Conservation (phyloP, 2,888 invertebrate species). For the Sarcophaga variegata region DNA sequence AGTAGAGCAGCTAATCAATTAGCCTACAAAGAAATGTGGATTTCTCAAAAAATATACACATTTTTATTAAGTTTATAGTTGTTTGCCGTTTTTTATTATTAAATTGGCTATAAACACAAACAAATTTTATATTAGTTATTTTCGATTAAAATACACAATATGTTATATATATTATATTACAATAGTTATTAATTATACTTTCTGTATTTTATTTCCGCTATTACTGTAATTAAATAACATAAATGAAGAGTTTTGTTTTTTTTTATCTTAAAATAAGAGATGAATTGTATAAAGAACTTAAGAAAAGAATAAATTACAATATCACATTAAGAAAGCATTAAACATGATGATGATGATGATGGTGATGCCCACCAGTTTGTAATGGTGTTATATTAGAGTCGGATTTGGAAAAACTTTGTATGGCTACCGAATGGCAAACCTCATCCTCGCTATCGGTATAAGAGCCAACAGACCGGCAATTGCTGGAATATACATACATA, state of each 20-base stretch:
- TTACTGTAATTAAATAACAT: conserved; percentile 44
- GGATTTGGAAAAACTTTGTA: conserved; percentile 76
- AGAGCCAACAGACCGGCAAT: conserved; percentile 80
- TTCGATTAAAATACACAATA: conserved; percentile 59
- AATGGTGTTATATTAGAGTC: conserved; percentile 76
- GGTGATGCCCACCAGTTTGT: conserved; percentile 50
- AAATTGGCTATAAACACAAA: conserved; percentile 66
- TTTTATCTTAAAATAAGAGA: not conserved
- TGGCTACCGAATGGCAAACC: conserved; percentile 65
- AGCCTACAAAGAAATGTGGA: no score
- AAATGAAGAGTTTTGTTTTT: conserved; percentile 45
- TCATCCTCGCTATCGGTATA: conserved; percentile 79
- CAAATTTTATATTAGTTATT: conserved; percentile 53
- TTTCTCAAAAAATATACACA: no score
- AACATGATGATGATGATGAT: conserved; percentile 48
- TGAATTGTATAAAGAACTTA: conserved; percentile 45
- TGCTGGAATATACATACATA: conserved; percentile 69
- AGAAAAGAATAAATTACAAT: conserved; percentile 45
- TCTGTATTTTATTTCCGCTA: conserved; percentile 28
- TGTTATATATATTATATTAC: conserved; percentile 52
- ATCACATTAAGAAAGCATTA: conserved; percentile 63
- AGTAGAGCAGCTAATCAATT: no score
- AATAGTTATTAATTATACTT: conserved; percentile 29
- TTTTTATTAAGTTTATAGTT: conserved; percentile 28
- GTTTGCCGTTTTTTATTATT: conserved; percentile 27